Evolutionary conservation across 2,888 invertebrate species (phyloP).

Genomic region (Tetragonula carbonaria): DNA sequence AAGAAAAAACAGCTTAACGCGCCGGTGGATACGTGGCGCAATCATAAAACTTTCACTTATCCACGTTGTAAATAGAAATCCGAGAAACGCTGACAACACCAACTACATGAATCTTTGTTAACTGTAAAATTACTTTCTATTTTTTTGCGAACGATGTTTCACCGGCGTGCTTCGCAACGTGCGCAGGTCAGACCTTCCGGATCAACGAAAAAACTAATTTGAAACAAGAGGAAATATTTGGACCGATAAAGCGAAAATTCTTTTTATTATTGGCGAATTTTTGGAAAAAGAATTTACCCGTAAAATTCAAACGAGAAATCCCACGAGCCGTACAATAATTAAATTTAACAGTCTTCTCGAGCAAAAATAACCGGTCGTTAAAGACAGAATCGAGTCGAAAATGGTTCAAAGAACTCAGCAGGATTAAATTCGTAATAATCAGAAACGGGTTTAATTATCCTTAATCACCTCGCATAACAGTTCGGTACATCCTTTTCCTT

Average conservation of each 20-base stretch:
- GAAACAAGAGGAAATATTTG: slow-evolving; percentile 20
- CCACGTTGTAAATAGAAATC: slow-evolving; percentile 13
- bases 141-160: slow-evolving; percentile 4
- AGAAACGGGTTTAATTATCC: slow-evolving; percentile 26
- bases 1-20: not conserved
- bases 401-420: not conserved
- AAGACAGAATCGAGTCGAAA: not conserved
- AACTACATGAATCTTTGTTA: slow-evolving; percentile 19
- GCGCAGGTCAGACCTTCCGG: not conserved
- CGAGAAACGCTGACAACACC: slow-evolving; percentile 2
- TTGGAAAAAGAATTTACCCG: not conserved
- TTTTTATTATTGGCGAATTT: slow-evolving; percentile 10
- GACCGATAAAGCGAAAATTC: slow-evolving; percentile 8
- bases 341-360: not conserved
- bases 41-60: slow-evolving; percentile 21
- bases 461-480: slow-evolving; percentile 16
- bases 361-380: not conserved
- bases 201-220: slow-evolving; percentile 34
- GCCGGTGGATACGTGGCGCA: not conserved
- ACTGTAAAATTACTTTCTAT: slow-evolving; percentile 24
- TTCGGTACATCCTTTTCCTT: not conserved
- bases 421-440: slow-evolving; percentile 27
- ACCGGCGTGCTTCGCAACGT: not conserved
- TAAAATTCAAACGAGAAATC: not conserved
- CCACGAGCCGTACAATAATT: not conserved